These are phyloP conservation scores for Tethea ocularis DNA, from an alignment of 2,888 invertebrate genomes.

Conservation along the genomic window DNA sequence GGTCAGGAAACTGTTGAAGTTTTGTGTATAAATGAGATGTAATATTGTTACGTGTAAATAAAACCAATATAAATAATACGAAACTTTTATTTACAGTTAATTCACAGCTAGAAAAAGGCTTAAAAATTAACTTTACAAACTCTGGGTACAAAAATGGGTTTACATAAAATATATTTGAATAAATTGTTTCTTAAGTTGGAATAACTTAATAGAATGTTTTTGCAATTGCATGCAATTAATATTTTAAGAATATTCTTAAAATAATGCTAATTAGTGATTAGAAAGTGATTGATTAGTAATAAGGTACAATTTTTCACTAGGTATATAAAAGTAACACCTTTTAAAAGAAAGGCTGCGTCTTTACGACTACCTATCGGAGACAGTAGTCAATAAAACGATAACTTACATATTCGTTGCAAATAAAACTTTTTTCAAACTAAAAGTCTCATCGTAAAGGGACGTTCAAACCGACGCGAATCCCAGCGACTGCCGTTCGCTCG, in stretches of 20 bases:
- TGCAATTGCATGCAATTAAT: slow-evolving; percentile 21
- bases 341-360: not conserved
- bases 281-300: not conserved
- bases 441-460: not conserved
- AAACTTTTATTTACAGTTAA: slow-evolving; percentile 54
- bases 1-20: too few relatives aligned
- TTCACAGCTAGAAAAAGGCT: slow-evolving; percentile 48
- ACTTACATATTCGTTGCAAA: slow-evolving; percentile 25
- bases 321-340: too few relatives aligned
- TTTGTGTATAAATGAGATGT: not conserved
- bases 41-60: slow-evolving; percentile 13
- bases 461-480: too few relatives aligned
- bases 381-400: slow-evolving; percentile 11
- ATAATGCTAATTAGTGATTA: not conserved
- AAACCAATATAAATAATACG: slow-evolving; percentile 41
- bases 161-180: slow-evolving; percentile 23
- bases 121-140: slow-evolving; percentile 18
- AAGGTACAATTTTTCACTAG: not conserved
- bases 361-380: not conserved
- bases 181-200: not conserved
- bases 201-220: slow-evolving; percentile 19
- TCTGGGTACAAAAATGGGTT: slow-evolving; percentile 36
- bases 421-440: slow-evolving; percentile 23
- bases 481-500: too few relatives aligned
- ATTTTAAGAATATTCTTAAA: slow-evolving; percentile 15